Base-by-base conservation (phyloP, 2,888 invertebrate species). In the Ennomos erosarius region DNA sequence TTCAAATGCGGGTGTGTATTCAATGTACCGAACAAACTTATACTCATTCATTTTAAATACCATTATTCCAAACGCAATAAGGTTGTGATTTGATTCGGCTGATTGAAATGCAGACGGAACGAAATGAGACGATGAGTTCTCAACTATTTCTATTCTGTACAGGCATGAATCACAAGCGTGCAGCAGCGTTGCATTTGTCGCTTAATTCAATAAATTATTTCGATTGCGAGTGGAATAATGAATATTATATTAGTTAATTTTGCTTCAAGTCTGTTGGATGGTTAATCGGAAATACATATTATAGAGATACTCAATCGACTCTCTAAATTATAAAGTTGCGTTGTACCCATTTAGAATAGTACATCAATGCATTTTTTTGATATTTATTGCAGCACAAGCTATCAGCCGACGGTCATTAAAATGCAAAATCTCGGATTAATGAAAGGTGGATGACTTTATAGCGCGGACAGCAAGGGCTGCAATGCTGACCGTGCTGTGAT, bases 61-160 rank as follows among this genome's bases (percentile, higher is more conserved):
- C 68, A 62, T 70, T 81, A 75, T 64, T 13, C 0, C 59, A 2
- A 40, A 5, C n/a, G 8, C 3, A 38, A 73, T 81, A 73, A 65
- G 66, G 55, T 63, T 9, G 59, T 48, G 66, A 59, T 78, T 59
- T 57, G 26, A 13, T 59, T 54, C 16, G 53, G 1, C 8, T 45
- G 55, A 9, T 43, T 12, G 63, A 45, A 59, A 59, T 53, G 67
- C 72, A 74, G 64, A 48, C 59, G 59, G 69, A 70, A 68, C 61
- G 68, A 71, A 73, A 71, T 67, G 67, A 68, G 69, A 74, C 67
- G 68, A 73, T 73, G 68, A 75, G 73, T 78, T 73, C 74, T 70
- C 65, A 76, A 83, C 76, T 79, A 82, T 83, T 83, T 78, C 77
- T 77, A 83, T 83, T 81, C 79, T 73, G 74, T 73, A 71, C 75